A percentile compares a stretch with the other conserved stretches of the same genome.
phyloP scores from a whole-genome alignment of 2,888 invertebrate species.

The Ennomos quercinarius region DNA sequence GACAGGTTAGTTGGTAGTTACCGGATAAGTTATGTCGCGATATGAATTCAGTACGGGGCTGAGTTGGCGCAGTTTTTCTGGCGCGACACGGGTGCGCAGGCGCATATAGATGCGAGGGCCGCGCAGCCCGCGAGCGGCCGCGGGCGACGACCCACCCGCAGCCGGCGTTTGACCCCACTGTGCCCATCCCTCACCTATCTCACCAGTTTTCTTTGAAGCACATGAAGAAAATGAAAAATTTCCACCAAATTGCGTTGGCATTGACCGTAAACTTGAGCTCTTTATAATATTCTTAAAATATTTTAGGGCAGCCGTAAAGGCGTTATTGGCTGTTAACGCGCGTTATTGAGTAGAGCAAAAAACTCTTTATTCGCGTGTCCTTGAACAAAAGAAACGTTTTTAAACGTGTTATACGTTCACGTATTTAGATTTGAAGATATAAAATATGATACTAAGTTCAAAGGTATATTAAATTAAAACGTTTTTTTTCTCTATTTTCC shows the following conservation, averaged over 20 bases:
- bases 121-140: slow-evolving; percentile 45
- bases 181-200: slow-evolving; percentile 36
- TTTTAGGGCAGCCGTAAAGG: slow-evolving; percentile 23
- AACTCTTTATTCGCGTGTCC: slow-evolving; percentile 16
- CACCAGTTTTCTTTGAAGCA: slow-evolving; percentile 33
- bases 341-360: slow-evolving; percentile 19
- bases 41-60: slow-evolving; percentile 57
- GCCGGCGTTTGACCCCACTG: slow-evolving; percentile 71
- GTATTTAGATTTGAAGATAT: no score
- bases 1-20: slow-evolving; percentile 24
- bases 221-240: slow-evolving; percentile 26
- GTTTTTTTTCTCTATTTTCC: no score
- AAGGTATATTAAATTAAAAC: no score
- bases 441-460: no score
- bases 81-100: slow-evolving; percentile 51
- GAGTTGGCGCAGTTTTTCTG: slow-evolving; percentile 65
- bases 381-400: slow-evolving; percentile 18
- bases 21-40: slow-evolving; percentile 48
- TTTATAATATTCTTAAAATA: slow-evolving; percentile 17
- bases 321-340: slow-evolving; percentile 24
- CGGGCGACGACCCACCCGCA: slow-evolving; percentile 55
- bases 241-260: slow-evolving; percentile 16
- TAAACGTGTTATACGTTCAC: background rate
- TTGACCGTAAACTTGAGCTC: slow-evolving; percentile 28
- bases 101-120: slow-evolving; percentile 68